Base-by-base conservation (phyloP, 2,113 vertebrate species). In the Aviceda subcristata region DNA sequence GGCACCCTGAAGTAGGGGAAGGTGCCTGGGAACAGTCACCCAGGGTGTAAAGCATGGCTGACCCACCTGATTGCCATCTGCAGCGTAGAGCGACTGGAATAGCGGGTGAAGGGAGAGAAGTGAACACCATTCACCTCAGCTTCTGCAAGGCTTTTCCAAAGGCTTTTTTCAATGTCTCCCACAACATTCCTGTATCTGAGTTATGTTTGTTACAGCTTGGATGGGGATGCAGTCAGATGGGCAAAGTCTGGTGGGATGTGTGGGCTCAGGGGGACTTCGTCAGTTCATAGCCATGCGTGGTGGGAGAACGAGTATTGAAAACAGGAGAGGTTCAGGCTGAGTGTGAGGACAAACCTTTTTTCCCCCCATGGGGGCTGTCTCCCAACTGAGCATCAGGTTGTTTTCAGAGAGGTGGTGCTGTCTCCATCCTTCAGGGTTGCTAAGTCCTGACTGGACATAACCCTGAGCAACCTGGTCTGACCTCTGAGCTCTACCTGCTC, bases 281-380 rank as follows among this genome's bases (percentile, higher is more conserved):
- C 19, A 46, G 18, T 45, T 56, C 11, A 4, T 36, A 50, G 26
- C 16, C 15, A 3, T 10, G 16, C 0, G 5, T 59, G 45, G 39
- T 60, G 12, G 30, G 7, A 60, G 27, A 64, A 50, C 38, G 43
- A 43, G 34, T 3, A 7, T 38, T 80, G 51, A 75, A 63, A 79
- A n/a, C 7, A 20, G 50, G 20, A 43, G 29, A 34, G 6, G 16
- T 48, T 78, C 26, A 30, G 30, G 18, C 56, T 43, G 50, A 18
- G 2, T 48, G 19, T 34, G 16, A 69, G 45, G 73, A 74, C 27
- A 63, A 30, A 46, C 2, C 9, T 4, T 17, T 46, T 3, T 3
- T 2, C 1, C 5, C 15, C 2, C 6, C 17, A 1, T 7, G 34
- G 24, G 27, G 27, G 3, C 15, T 43, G 39, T 59, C 45, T 53